These are phyloP conservation scores for Tamandua tetradactyla DNA, from an alignment of 2,797 vertebrate species.

Conservation along the genomic window DNA sequence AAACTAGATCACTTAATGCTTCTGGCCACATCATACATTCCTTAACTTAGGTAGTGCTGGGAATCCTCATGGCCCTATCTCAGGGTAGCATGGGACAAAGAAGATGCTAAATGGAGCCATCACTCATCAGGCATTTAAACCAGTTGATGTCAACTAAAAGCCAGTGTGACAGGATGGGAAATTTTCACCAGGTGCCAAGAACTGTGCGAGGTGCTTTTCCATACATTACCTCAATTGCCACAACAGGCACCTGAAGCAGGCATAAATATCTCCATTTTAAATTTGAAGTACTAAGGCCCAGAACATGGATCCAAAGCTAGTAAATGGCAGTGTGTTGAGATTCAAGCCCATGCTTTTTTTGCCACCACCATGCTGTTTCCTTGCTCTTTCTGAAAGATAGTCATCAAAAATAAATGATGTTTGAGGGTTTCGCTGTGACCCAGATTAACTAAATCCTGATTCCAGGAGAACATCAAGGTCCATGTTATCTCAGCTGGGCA, in stretches of 20 bases:
- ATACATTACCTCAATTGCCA: background rate
- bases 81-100: background rate
- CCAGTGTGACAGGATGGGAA: background rate
- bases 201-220: background rate
- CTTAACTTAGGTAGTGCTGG: background rate
- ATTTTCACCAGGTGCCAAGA: background rate
- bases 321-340: slow-evolving; percentile 12
- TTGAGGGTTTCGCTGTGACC: background rate
- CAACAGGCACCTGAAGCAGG: background rate
- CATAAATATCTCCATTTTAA: slow-evolving; percentile 33
- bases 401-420: background rate
- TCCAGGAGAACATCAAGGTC: background rate
- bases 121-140: background rate
- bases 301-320: background rate
- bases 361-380: background rate
- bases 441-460: background rate
- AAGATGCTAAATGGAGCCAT: background rate
- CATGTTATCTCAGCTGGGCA: background rate
- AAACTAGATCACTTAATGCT: background rate
- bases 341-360: background rate
- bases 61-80: background rate
- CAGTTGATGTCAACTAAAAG: background rate
- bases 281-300: slow-evolving; percentile 6
- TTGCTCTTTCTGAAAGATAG: background rate
- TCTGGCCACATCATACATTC: background rate